Conservation (phyloP, 2,888 invertebrate species). For the Toxonevra muliebris region DNA sequence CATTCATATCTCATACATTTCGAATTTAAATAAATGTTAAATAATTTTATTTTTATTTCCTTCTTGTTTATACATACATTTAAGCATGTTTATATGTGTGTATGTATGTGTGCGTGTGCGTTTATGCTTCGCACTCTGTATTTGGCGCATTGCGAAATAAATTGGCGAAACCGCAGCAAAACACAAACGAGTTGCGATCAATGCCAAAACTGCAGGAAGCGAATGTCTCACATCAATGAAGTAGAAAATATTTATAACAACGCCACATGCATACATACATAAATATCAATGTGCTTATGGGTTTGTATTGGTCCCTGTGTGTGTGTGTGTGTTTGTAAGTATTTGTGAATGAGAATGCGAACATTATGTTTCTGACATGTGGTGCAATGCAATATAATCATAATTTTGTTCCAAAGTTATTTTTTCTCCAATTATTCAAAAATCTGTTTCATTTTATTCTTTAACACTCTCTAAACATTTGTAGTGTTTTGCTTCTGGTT, state of each 20-base stretch:
- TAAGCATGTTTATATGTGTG: background rate
- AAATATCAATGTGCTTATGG: background rate
- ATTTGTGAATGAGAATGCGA: background rate
- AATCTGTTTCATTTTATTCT: background rate
- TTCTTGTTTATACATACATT: background rate
- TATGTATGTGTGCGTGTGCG: too few species aligned
- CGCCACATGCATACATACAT: background rate
- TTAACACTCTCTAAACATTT: background rate
- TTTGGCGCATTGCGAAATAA: too few species aligned
- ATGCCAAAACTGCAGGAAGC: background rate
- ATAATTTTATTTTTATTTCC: background rate
- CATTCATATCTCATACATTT: too few species aligned
- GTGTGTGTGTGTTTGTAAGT: background rate
- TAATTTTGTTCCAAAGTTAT: background rate
- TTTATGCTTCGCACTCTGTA: too few species aligned
- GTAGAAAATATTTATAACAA: slow-evolving; percentile 40
- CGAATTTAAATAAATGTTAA: too few species aligned
- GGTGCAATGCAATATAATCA: background rate
- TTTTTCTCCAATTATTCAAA: background rate
- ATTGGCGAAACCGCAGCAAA: too few species aligned
- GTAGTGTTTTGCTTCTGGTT: background rate
- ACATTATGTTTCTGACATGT: background rate
- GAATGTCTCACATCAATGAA: slow-evolving; percentile 33
- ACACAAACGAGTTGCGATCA: background rate
- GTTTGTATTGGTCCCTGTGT: too few species aligned